phyloP scores from a whole-genome alignment of 1,140 invertebrate genomes.

The Drosophila nannoptera region DNA sequence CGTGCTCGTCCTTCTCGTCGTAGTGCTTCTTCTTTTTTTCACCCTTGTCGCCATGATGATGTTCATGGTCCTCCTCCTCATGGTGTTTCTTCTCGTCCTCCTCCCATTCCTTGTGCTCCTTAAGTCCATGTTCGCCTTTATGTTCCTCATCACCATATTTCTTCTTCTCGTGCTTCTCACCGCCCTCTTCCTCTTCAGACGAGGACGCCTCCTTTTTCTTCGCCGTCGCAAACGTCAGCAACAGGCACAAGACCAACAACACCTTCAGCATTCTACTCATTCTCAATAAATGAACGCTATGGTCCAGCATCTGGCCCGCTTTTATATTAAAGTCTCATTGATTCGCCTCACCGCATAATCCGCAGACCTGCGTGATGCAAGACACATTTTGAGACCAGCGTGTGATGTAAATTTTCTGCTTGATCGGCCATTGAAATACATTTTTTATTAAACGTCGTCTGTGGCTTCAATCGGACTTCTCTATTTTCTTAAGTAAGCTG shows the following conservation, averaged over 20 bases:
- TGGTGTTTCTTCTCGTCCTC: conserved; percentile 83
- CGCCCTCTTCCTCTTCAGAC: conserved; percentile 77
- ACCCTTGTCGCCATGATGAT: conserved; percentile 82
- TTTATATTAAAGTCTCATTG: conserved; percentile 46
- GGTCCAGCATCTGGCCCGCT: conserved; percentile 9
- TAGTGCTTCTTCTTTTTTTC: conserved; percentile 84
- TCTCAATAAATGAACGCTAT: conserved; percentile 38
- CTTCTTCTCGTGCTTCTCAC: conserved; percentile 80
- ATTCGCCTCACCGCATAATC: conserved; percentile 46
- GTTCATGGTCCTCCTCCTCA: conserved; percentile 82
- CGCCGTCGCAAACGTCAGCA: conserved; percentile 63
- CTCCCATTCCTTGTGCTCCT: conserved; percentile 79
- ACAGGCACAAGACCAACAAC: conserved; percentile 59
- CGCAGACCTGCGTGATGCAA: conserved; percentile 48
- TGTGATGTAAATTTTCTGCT: conserved; percentile 53
- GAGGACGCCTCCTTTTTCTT: conserved; percentile 70
- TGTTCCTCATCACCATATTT: conserved; percentile 80
- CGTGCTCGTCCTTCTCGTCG: conserved; percentile 82
- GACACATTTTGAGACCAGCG: conserved; percentile 20
- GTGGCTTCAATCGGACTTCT: conserved; percentile 22
- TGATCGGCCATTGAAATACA: conserved; percentile 36
- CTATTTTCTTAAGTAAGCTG: neutral
- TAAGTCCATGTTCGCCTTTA: conserved; percentile 82
- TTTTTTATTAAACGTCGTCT: conserved; percentile 14
- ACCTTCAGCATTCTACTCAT: conserved; percentile 61